Conservation (phyloP, 2,888 invertebrate species). For the Polydrusus pterygomalis region DNA sequence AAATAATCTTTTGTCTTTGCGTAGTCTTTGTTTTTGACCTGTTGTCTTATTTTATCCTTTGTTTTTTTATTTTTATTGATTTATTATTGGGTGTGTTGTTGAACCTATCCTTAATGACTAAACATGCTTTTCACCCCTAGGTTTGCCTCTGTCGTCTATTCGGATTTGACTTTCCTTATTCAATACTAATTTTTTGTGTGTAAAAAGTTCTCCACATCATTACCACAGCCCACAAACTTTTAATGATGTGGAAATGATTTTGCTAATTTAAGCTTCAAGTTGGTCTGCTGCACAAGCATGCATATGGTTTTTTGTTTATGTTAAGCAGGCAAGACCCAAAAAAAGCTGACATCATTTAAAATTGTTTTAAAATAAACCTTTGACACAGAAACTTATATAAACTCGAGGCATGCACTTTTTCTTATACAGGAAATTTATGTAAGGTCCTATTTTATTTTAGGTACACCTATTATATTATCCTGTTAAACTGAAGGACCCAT, state of each 20-base stretch:
- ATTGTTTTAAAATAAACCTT: slow-evolving; percentile 33
- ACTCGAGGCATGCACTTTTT: not conserved
- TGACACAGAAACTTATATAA: slow-evolving; percentile 13
- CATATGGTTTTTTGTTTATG: slow-evolving; percentile 51
- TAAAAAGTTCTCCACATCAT: not conserved
- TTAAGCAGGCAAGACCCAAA: slow-evolving; percentile 32
- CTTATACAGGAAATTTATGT: not conserved
- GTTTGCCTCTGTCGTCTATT: slow-evolving; percentile 51
- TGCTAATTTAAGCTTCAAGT: slow-evolving; percentile 37
- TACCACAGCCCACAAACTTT: not conserved
- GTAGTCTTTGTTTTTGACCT: slow-evolving; percentile 38
- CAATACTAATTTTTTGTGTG: not conserved
- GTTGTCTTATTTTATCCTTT: slow-evolving; percentile 42
- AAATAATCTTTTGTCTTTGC: slow-evolving; percentile 28
- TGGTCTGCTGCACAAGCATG: slow-evolving; percentile 39
- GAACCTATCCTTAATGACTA: slow-evolving; percentile 64
- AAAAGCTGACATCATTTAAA: slow-evolving; percentile 42
- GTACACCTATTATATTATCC: too few species aligned
- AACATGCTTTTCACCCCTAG: slow-evolving; percentile 59
- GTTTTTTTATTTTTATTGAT: slow-evolving; percentile 67
- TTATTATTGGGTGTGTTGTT: slow-evolving; percentile 70
- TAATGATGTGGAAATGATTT: slow-evolving; percentile 20
- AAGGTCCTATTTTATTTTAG: too few species aligned
- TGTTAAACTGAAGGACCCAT: too few species aligned
- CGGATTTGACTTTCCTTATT: slow-evolving; percentile 60